Evolutionary conservation across 92 coral and sea anemone genomes (phyloP).

Genomic region (Paragorgia papillata): DNA sequence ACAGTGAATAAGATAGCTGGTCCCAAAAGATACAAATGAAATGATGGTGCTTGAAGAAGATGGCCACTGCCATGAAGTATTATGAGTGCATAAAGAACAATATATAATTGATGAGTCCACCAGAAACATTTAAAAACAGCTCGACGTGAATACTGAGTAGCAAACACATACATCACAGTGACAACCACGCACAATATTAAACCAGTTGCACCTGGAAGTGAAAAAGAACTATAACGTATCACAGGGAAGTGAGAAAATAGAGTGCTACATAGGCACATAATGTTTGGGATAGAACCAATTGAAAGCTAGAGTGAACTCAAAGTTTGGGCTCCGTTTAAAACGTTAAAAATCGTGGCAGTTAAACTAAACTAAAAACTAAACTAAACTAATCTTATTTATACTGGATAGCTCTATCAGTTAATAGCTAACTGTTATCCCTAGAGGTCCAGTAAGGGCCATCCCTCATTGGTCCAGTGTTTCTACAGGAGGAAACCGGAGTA

Average conservation of each 20-base stretch:
- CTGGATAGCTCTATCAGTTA: no score
- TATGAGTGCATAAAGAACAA: constrained; percentile 29
- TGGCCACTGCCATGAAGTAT: constrained; percentile 41
- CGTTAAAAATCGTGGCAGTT: no score
- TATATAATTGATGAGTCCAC: constrained; percentile 45
- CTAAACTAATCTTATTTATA: no score
- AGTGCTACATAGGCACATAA: no score
- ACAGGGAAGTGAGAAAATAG: neutral
- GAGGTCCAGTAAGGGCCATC: no score
- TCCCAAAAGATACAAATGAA: constrained; percentile 24
- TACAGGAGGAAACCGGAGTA: no score
- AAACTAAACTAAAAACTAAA: no score
- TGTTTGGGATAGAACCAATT: no score
- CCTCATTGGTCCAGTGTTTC: no score
- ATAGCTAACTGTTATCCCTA: no score
- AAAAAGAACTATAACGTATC: neutral
- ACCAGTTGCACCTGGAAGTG: constrained; percentile 3
- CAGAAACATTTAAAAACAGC: constrained; percentile 36
- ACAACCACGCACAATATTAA: constrained; percentile 22
- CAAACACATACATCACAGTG: constrained; percentile 18
- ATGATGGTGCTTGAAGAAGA: constrained; percentile 18
- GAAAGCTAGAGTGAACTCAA: no score
- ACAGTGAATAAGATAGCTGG: constrained; percentile 30
- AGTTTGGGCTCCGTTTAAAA: no score
- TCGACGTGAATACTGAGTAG: constrained; percentile 27